A percentile compares a stretch with the other conserved stretches of the same genome.
Evolutionary conservation across 1,140 invertebrate species (phyloP).

Genomic region (Drosophila micromelanica): DNA sequence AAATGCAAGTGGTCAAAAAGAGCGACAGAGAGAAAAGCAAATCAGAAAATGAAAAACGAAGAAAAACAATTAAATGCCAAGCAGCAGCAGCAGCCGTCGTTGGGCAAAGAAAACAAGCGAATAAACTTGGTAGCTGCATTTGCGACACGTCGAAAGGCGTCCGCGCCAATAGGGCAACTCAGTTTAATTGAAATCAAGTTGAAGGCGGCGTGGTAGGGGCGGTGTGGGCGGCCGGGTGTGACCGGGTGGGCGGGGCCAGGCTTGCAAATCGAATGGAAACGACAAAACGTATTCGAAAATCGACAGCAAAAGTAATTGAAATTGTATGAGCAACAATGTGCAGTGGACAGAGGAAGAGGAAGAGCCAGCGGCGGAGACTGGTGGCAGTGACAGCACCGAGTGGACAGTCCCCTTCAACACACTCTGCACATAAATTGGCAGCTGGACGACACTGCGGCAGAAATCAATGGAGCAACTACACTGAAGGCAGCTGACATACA

Average conservation of each 20-base stretch:
- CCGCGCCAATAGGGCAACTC: conserved; percentile 73
- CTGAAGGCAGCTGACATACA: conserved; percentile 11
- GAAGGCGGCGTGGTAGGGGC: conserved; percentile 11
- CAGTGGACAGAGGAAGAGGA: not conserved
- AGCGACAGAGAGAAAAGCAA: conserved; percentile 48
- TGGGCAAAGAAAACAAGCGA: conserved; percentile 71
- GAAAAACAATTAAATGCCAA: conserved; percentile 80
- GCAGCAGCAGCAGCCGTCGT: conserved; percentile 45
- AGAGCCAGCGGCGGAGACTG: not conserved
- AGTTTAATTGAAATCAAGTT: conserved; percentile 81
- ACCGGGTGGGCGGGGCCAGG: conserved; percentile 18
- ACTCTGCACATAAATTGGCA: conserved; percentile 75
- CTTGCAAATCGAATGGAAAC: conserved; percentile 76
- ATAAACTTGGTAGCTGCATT: conserved; percentile 75
- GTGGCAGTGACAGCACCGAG: conserved; percentile 34
- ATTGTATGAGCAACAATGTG: conserved; percentile 81
- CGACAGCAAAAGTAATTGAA: conserved; percentile 82
- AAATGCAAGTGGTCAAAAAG: conserved; percentile 77
- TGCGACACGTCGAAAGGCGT: conserved; percentile 77
- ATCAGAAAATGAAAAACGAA: conserved; percentile 77
- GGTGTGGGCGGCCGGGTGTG: not conserved
- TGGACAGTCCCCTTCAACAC: conserved; percentile 37
- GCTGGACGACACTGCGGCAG: conserved; percentile 41
- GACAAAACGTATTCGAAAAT: conserved; percentile 76
- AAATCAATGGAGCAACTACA: conserved; percentile 9